Conservation (phyloP, 1,140 invertebrate genomes). For the Diabrotica undecimpunctata region DNA sequence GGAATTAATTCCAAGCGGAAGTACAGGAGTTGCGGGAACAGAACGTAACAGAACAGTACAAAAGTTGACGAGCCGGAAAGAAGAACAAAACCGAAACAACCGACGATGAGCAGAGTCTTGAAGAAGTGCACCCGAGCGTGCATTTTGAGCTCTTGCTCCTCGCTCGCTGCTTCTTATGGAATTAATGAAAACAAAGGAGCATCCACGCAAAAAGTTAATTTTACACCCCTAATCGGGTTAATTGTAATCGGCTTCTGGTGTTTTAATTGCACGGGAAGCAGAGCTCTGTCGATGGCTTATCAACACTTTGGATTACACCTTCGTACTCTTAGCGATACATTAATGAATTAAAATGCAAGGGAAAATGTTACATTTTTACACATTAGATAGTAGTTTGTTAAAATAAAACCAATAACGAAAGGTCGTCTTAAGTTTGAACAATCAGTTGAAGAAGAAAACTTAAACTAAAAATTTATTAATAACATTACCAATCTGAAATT, state of each 20-base stretch:
- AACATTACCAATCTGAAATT: too few species aligned
- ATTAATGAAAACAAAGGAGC: conserved; percentile 14
- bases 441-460: too few species aligned
- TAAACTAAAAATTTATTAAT: too few species aligned
- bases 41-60: conserved; percentile 20
- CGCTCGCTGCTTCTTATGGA: neutral
- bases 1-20: conserved; percentile 34
- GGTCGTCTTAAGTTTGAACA: too few species aligned
- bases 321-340: neutral
- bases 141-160: neutral
- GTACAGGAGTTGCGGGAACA: conserved; percentile 28
- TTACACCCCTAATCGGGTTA: conserved; percentile 20
- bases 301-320: neutral
- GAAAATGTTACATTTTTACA: too few species aligned
- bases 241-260: conserved; percentile 8
- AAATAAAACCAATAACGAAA: too few species aligned
- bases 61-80: conserved; percentile 36
- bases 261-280: conserved; percentile 1
- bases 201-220: conserved; percentile 18
- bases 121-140: conserved; percentile 25
- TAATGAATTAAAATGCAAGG: too few species aligned
- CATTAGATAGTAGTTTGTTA: too few species aligned
- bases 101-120: conserved; percentile 26
- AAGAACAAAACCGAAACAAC: conserved; percentile 29
- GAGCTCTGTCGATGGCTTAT: neutral